phyloP scores from a whole-genome alignment of 2,888 invertebrate genomes.

The Drosophila picticornis region DNA sequence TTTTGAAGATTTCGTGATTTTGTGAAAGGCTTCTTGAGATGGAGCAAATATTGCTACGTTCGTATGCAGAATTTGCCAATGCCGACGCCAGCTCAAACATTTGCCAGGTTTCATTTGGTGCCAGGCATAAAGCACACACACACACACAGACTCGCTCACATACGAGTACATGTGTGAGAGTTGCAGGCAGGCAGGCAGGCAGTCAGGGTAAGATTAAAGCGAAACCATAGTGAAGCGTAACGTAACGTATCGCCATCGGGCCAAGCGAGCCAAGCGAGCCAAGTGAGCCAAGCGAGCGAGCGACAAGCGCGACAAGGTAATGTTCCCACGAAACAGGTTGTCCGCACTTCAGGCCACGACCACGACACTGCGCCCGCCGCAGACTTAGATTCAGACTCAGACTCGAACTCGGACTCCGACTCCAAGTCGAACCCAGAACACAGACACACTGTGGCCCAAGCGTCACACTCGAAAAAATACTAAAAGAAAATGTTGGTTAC shows the following conservation, averaged over 20 bases:
- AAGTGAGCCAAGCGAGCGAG: slow-evolving; percentile 39
- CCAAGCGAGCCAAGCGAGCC: slow-evolving; percentile 26
- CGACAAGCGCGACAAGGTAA: slow-evolving; percentile 84
- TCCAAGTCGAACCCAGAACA: slow-evolving; percentile 35
- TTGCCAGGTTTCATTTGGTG: slow-evolving; percentile 62
- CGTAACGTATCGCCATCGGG: slow-evolving; percentile 78
- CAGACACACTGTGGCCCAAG: slow-evolving; percentile 17
- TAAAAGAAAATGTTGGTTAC: background rate
- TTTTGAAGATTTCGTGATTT: slow-evolving; percentile 79
- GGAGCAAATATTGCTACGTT: slow-evolving; percentile 57
- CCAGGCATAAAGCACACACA: slow-evolving; percentile 40
- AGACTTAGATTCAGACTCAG: slow-evolving; percentile 31
- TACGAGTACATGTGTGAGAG: slow-evolving; percentile 34
- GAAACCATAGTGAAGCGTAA: slow-evolving; percentile 80
- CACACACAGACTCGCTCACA: slow-evolving; percentile 13
- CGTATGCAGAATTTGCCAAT: slow-evolving; percentile 76
- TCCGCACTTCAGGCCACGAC: slow-evolving; percentile 82
- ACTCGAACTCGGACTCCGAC: slow-evolving; percentile 18
- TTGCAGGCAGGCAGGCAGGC: slow-evolving; percentile 43
- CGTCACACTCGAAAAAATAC: slow-evolving; percentile 12
- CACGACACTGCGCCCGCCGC: slow-evolving; percentile 54
- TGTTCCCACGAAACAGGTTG: slow-evolving; percentile 85
- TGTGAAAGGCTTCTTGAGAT: slow-evolving; percentile 78
- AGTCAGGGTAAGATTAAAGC: slow-evolving; percentile 71
- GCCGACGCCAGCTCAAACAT: slow-evolving; percentile 63